These are phyloP conservation scores for Alosa sapidissima DNA, from an alignment of 2,797 vertebrate genomes.

Conservation along the genomic window DNA sequence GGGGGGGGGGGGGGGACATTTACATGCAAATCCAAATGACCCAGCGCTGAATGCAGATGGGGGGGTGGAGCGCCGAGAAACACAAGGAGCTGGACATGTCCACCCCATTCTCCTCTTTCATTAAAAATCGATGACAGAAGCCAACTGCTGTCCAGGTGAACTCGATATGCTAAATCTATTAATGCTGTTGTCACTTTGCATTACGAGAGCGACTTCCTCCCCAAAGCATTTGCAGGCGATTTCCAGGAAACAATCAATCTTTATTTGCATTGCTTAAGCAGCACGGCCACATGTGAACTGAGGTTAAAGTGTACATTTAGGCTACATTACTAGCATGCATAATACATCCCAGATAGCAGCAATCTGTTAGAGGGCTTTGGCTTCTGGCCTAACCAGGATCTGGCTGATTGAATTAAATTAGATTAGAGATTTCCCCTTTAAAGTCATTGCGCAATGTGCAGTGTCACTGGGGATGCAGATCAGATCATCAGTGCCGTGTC, in stretches of 20 bases:
- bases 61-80: not conserved
- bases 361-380: not conserved
- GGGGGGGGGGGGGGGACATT: constrained; percentile 69
- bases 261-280: not conserved
- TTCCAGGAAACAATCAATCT: not conserved
- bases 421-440: not conserved
- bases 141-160: constrained; percentile 21
- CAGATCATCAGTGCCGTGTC: not conserved
- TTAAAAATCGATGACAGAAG: constrained; percentile 22
- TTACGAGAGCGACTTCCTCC: not conserved
- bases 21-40: constrained; percentile 79
- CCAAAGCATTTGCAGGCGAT: not conserved
- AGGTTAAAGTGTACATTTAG: not conserved
- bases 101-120: not conserved
- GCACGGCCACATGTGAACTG: not conserved
- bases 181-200: constrained; percentile 4
- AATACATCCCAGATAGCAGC: not conserved
- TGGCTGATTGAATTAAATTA: not conserved
- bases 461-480: not conserved
- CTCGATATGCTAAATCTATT: constrained; percentile 16
- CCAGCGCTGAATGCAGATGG: constrained; percentile 54
- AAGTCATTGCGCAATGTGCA: not conserved
- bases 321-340: not conserved
- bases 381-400: not conserved
- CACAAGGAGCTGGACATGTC: not conserved